These are phyloP conservation scores for Cossypha dichroa DNA, from an alignment of 2,797 vertebrate genomes.

Conservation along the genomic window DNA sequence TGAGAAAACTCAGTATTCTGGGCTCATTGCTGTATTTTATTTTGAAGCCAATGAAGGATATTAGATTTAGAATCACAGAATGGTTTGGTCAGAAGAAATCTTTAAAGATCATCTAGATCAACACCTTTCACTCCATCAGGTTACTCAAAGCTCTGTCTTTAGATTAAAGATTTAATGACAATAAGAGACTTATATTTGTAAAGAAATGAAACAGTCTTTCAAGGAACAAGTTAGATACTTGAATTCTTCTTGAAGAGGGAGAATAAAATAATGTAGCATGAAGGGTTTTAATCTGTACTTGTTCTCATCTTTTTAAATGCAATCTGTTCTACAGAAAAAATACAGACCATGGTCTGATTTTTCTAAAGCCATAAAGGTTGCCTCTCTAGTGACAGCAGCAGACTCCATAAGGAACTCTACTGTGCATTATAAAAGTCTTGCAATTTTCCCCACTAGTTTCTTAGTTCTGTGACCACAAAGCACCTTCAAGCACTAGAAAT, in stretches of 20 bases:
- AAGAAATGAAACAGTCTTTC: not conserved
- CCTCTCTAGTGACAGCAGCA: not conserved
- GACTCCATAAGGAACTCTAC: not conserved
- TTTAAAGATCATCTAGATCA: not conserved
- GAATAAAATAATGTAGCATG: not conserved
- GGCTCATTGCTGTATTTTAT: not conserved
- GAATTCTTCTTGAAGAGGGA: not conserved
- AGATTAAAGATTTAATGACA: not conserved
- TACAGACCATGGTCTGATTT: not conserved
- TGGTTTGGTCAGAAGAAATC: not conserved
- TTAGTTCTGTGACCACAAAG: not conserved
- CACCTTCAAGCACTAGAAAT: not conserved
- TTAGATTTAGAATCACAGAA: not conserved
- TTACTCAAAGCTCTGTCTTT: not conserved
- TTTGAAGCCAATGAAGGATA: not conserved
- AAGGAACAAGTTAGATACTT: not conserved
- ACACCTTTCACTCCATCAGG: not conserved
- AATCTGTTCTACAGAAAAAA: not conserved
- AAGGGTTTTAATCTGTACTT: not conserved
- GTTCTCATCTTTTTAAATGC: not conserved
- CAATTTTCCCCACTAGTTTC: not conserved
- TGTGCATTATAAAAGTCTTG: not conserved
- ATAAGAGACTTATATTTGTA: not conserved
- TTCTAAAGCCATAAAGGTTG: not conserved
- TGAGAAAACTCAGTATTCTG: not conserved